Conservation (phyloP, 1,140 invertebrate genomes). For the Trachymyrmex septentrionalis region DNA sequence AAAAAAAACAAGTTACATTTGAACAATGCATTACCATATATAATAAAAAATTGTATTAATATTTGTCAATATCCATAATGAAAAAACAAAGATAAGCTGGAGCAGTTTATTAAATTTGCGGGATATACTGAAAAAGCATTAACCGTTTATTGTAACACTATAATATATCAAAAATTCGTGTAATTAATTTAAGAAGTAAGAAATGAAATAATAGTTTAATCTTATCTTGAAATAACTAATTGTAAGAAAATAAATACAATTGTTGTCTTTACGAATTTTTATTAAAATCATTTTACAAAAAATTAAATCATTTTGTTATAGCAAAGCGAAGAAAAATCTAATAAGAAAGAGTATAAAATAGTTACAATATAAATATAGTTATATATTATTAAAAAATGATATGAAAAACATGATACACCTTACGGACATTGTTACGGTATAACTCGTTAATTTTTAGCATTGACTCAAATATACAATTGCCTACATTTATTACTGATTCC, state of each 20-base stretch:
- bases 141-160: neutral
- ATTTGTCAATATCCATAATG: constrained; percentile 67
- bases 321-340: constrained; percentile 27
- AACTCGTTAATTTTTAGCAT: constrained; percentile 42
- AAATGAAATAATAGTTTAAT: constrained; percentile 23
- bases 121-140: neutral
- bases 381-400: constrained; percentile 16
- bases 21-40: constrained; percentile 61
- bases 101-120: constrained; percentile 51
- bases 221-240: constrained; percentile 8
- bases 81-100: constrained; percentile 29
- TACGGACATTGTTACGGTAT: constrained; percentile 62
- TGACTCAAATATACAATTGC: constrained; percentile 59
- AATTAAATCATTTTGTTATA: constrained; percentile 29
- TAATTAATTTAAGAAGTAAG: constrained; percentile 18
- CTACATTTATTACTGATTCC: constrained; percentile 73
- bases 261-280: constrained; percentile 54
- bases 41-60: constrained; percentile 52
- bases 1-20: constrained; percentile 79
- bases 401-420: constrained; percentile 61
- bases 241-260: constrained; percentile 39
- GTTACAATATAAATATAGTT: constrained; percentile 26
- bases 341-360: neutral
- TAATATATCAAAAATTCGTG: neutral
- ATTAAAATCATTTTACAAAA: constrained; percentile 60